phyloP scores from a whole-genome alignment of 1,140 invertebrate species.

The Atta cephalotes region DNA sequence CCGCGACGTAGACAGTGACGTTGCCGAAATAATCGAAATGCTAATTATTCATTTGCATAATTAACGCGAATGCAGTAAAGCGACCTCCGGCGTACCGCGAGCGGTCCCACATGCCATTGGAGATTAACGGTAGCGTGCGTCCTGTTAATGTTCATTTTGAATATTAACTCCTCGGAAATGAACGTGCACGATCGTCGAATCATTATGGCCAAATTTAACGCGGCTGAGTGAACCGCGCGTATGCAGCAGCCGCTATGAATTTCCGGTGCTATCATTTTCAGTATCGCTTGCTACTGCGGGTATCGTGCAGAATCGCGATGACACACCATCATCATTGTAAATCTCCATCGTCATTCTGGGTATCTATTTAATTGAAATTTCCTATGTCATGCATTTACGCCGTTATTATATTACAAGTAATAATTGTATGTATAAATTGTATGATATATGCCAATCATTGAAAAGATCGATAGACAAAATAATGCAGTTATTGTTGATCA shows the following conservation, averaged over 20 bases:
- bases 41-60: constrained; percentile 85
- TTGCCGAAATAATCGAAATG: constrained; percentile 83
- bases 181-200: constrained; percentile 66
- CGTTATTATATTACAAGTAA: constrained; percentile 32
- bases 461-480: neutral
- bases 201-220: constrained; percentile 67
- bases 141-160: constrained; percentile 80
- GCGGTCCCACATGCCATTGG: constrained; percentile 72
- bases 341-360: constrained; percentile 26
- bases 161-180: constrained; percentile 80
- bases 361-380: constrained; percentile 61
- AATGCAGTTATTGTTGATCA: neutral
- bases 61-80: constrained; percentile 81
- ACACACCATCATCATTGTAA: neutral
- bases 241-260: constrained; percentile 56
- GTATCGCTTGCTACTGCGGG: constrained; percentile 47
- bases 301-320: constrained; percentile 20
- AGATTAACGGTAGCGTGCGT: constrained; percentile 81
- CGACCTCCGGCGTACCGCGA: constrained; percentile 70
- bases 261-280: constrained; percentile 64
- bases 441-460: constrained; percentile 40
- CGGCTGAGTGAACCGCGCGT: constrained; percentile 51
- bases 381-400: constrained; percentile 37
- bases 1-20: constrained; percentile 52
- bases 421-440: constrained; percentile 72